phyloP scores from a whole-genome alignment of 2,113 vertebrate genomes.

The Patagioenas fasciata region DNA sequence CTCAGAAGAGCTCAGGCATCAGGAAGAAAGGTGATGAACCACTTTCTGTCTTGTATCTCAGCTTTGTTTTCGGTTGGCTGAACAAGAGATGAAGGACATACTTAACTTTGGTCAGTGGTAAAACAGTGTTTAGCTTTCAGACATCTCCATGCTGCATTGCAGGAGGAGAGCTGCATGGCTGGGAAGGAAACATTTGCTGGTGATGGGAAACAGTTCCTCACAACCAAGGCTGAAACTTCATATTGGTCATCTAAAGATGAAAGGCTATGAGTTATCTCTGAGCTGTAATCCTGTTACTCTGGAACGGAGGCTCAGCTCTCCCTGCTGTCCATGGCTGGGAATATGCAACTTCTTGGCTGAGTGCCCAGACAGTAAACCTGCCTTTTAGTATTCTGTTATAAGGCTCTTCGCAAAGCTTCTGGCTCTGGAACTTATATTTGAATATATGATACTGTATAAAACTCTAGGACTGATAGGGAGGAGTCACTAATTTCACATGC shows the following conservation, averaged over 20 bases:
- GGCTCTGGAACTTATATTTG: not conserved
- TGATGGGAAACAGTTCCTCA: not conserved
- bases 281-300: constrained; percentile 51
- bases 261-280: constrained; percentile 27
- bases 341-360: constrained; percentile 25
- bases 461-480: not conserved
- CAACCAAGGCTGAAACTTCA: constrained; percentile 11
- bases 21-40: constrained; percentile 2
- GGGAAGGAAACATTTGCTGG: not conserved
- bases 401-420: not conserved
- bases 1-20: not conserved
- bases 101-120: not conserved
- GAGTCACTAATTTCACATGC: not conserved
- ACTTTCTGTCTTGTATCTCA: not conserved
- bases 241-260: constrained; percentile 33
- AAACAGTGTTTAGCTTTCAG: not conserved
- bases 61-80: not conserved
- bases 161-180: not conserved
- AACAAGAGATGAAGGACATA: not conserved
- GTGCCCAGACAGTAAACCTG: constrained; percentile 23
- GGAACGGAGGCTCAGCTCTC: not conserved
- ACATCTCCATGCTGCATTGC: not conserved
- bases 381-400: constrained; percentile 20
- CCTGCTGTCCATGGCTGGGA: constrained; percentile 2
- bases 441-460: not conserved